Percentiles rank a stretch among this genome's conserved stretches.
Conservation (phyloP, 2,797 vertebrate species). For the Neostethus bicornis region DNA sequence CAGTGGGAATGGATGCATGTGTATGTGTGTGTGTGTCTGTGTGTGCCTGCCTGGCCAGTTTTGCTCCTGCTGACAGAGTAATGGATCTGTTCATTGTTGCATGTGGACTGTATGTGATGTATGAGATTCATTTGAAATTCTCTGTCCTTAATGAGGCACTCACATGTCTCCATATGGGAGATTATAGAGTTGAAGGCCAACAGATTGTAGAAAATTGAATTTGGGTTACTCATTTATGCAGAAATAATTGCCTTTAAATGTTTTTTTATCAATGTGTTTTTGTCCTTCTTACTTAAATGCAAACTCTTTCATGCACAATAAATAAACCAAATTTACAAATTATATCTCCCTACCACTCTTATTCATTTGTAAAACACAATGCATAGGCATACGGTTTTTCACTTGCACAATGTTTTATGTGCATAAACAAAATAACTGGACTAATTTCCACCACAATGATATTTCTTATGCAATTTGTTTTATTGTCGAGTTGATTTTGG, state of each 20-base stretch:
- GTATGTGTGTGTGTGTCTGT: constrained; percentile 23
- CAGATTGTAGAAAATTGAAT: constrained; percentile 50
- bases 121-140: constrained; percentile 82
- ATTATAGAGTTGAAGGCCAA: constrained; percentile 31
- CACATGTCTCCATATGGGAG: constrained; percentile 65
- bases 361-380: constrained; percentile 5
- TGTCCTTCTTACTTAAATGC: constrained; percentile 44
- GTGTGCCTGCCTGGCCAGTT: constrained; percentile 54
- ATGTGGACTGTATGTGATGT: constrained; percentile 77
- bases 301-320: constrained; percentile 57
- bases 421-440: constrained; percentile 26
- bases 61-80: constrained; percentile 76
- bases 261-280: constrained; percentile 39
- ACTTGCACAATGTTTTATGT: background rate
- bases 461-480: constrained; percentile 79
- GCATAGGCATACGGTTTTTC: background rate
- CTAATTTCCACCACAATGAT: constrained; percentile 34
- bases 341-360: constrained; percentile 2
- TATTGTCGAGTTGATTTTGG: constrained; percentile 84
- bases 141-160: constrained; percentile 74
- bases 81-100: constrained; percentile 78
- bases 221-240: constrained; percentile 54
- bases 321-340: constrained; percentile 38
- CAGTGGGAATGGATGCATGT: constrained; percentile 46
- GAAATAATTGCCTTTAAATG: constrained; percentile 47